Evolutionary conservation across 2,888 invertebrate species (phyloP).

Genomic region (Thymelicus lineola): DNA sequence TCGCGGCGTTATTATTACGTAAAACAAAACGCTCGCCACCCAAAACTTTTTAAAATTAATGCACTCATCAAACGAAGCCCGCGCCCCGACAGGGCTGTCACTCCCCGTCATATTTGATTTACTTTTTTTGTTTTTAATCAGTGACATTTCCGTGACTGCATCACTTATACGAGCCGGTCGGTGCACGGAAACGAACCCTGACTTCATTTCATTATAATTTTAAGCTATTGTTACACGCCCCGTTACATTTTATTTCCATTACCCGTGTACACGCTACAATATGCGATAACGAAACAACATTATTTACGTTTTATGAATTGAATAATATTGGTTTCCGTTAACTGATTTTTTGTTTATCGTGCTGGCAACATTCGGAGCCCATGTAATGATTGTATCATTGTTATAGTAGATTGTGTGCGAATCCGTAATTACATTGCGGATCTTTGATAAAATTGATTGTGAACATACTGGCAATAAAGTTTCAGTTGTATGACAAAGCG

Average conservation of each 20-base stretch:
- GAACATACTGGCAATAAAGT: conserved; percentile 22
- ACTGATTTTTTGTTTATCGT: conserved; percentile 48
- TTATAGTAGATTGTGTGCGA: conserved; percentile 39
- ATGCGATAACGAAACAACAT: conserved; percentile 50
- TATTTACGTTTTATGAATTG: conserved; percentile 51
- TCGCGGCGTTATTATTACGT: not conserved
- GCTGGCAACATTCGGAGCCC: conserved; percentile 45
- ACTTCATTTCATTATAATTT: conserved; percentile 52
- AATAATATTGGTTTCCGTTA: conserved; percentile 50
- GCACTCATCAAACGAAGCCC: conserved; percentile 31
- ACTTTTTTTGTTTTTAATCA: conserved; percentile 62
- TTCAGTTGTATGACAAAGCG: conserved; percentile 7
- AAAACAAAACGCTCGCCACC: conserved; percentile 10
- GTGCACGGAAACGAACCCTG: conserved; percentile 54
- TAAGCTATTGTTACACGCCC: conserved; percentile 50
- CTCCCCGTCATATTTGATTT: conserved; percentile 44
- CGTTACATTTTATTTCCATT: conserved; percentile 55
- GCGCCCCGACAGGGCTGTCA: conserved; percentile 29
- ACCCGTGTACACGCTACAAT: conserved; percentile 50
- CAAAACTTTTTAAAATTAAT: conserved; percentile 29
- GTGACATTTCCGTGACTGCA: conserved; percentile 69
- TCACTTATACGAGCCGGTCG: conserved; percentile 54
- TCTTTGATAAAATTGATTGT: conserved; percentile 23
- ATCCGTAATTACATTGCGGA: conserved; percentile 40
- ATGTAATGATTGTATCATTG: conserved; percentile 36